Evolutionary conservation across 1,140 invertebrate genomes (phyloP), one percentile per base, ranked within the genome.

Genomic region (Maniola jurtina): DNA sequence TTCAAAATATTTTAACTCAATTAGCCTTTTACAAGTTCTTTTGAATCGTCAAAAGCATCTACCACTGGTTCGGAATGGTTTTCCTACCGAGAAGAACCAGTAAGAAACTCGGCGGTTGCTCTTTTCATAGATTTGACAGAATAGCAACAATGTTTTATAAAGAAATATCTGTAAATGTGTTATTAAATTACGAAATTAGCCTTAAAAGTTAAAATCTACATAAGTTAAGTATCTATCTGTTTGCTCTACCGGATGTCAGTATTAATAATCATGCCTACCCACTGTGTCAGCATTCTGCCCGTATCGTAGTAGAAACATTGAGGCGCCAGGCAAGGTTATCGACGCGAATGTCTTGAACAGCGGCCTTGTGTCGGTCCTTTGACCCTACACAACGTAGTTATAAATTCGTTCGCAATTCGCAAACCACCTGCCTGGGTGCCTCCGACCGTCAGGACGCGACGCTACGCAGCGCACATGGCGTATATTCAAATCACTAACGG

Each of bases 311-410:
- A 45, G 56, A 50, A 60, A 55, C 25, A 70, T 58, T 52, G 68
- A 80, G 79, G 71, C 73, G 76, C 75, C 72, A 73, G 72, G 71
- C 65, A 74, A 87, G 83, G 78, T 83, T 81, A 79, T 76, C 76
- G 80, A 77, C 75, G 80, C 76, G 76, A 83, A 85, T 79, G 82
- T 82, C 78, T 74, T 73, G 72, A 72, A 63, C 67, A 68, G 67
- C 64, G 79, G 77, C 86, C 86, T 88, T 86, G 83, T 72, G 66
- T 62, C 67, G 72, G 86, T 86, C 84, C 80, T 81, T 86, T 86
- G 84, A 88, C 81, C 84, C 76, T 75, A 68, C 71, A 64, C 65
- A 58, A 68, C 68, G 56, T 66, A 54, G 75, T 62, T 68, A 76
- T 78, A 80, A 73, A 77, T 73, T 48, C 33, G 66, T 61, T 70